Evolutionary conservation across 2,797 vertebrate species (phyloP).

Genomic region (Columba guinea): DNA sequence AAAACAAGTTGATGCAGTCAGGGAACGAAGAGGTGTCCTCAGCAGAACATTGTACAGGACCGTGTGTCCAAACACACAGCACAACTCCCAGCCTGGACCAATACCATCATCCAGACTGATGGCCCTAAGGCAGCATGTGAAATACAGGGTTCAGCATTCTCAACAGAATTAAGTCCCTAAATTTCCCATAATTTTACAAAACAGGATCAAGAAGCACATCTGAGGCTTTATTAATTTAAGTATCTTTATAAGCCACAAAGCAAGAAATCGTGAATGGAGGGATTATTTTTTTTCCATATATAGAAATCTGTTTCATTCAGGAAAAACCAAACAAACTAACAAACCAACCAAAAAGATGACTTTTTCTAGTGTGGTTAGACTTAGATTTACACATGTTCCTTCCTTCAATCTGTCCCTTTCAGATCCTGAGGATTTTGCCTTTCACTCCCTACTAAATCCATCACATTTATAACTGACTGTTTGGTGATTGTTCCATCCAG

Average conservation of each 20-base stretch:
- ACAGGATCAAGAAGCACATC: background rate
- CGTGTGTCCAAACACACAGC: fast-evolving
- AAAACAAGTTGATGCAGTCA: background rate
- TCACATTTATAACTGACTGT: constrained; percentile 87
- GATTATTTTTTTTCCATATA: background rate
- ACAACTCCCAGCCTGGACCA: background rate
- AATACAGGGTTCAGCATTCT: fast-evolving
- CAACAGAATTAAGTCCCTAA: background rate
- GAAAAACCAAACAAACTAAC: background rate
- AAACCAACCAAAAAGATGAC: constrained; percentile 84
- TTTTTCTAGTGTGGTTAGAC: constrained; percentile 88
- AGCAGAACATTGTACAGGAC: background rate
- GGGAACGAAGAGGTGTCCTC: background rate
- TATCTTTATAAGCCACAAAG: background rate
- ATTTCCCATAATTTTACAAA: too few species aligned
- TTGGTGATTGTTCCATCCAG: constrained; percentile 85
- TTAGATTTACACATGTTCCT: constrained; percentile 88
- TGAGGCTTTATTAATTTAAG: background rate
- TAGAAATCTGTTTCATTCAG: background rate
- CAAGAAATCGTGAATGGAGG: background rate
- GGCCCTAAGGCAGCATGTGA: background rate
- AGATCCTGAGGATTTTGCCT: constrained; percentile 85
- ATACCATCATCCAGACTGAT: background rate
- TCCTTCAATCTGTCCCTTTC: constrained; percentile 89
- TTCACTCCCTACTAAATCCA: constrained; percentile 90